phyloP scores from a whole-genome alignment of 2,797 vertebrate genomes.

The Rhodeus uyekii region DNA sequence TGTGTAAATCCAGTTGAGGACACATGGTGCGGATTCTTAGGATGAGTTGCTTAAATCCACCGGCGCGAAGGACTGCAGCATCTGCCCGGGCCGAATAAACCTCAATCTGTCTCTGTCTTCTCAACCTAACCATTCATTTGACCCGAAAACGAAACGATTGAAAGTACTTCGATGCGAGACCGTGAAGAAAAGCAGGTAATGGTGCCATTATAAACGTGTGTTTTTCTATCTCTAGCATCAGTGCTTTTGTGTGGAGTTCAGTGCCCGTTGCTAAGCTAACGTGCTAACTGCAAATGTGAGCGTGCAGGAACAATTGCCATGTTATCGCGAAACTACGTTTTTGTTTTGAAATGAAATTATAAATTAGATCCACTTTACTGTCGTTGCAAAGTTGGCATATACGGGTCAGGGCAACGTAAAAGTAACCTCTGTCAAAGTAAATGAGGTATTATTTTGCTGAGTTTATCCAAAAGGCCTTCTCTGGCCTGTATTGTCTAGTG shows the following conservation, averaged over 20 bases:
- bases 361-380: background rate
- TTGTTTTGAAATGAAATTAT: background rate
- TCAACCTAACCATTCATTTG: background rate
- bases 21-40: conserved; percentile 39
- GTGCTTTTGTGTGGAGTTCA: conserved; percentile 43
- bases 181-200: conserved; percentile 34
- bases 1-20: conserved; percentile 13
- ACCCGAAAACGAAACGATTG: background rate
- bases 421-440: conserved; percentile 2
- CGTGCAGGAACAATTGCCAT: background rate
- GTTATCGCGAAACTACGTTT: background rate
- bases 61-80: conserved; percentile 58
- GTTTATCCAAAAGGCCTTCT: conserved; percentile 31
- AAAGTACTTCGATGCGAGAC: conserved; percentile 29
- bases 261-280: conserved; percentile 15
- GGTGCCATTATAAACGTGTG: background rate
- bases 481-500: conserved; percentile 48
- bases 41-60: conserved; percentile 50
- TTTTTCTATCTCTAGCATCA: background rate
- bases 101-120: conserved; percentile 2
- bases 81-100: conserved; percentile 51
- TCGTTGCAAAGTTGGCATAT: background rate
- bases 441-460: conserved; percentile 16
- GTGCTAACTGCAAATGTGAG: conserved; percentile 8
- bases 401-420: background rate